Evolutionary conservation across 2,888 invertebrate species (phyloP).

Genomic region (Microplitis deprimator): DNA sequence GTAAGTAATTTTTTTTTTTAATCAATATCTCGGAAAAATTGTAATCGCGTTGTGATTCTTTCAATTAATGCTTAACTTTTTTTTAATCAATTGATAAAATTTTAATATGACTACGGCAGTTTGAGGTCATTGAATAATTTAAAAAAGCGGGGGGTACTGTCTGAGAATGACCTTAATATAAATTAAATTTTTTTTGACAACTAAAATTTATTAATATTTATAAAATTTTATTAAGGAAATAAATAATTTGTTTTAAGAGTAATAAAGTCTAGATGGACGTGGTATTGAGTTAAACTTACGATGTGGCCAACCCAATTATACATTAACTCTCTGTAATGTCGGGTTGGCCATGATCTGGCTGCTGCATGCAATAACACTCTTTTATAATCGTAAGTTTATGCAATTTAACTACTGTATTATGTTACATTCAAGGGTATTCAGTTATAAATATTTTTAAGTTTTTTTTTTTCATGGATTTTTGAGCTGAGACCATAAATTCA

Average conservation of each 20-base stretch:
- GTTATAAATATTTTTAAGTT: neutral
- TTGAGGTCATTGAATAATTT: too few species aligned
- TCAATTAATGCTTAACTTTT: too few species aligned
- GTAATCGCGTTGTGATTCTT: too few species aligned
- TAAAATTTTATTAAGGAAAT: neutral
- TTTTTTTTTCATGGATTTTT: too few species aligned
- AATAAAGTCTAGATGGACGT: slow-evolving; percentile 63
- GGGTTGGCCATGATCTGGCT: slow-evolving; percentile 64
- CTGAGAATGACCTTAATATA: too few species aligned
- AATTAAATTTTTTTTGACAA: neutral
- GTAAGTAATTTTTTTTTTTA: too few species aligned
- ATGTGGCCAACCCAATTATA: slow-evolving; percentile 63
- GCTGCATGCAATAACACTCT: slow-evolving; percentile 56
- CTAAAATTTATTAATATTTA: slow-evolving; percentile 1
- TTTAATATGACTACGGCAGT: too few species aligned
- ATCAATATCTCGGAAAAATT: too few species aligned
- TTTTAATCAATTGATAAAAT: too few species aligned
- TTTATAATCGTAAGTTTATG: slow-evolving; percentile 36
- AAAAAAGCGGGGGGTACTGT: too few species aligned
- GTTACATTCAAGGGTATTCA: neutral
- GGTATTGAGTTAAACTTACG: slow-evolving; percentile 62
- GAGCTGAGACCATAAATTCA: too few species aligned
- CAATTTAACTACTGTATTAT: slow-evolving; percentile 19
- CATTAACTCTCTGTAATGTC: slow-evolving; percentile 65
- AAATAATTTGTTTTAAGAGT: neutral